These are phyloP conservation scores for Apis laboriosa DNA, from an alignment of 1,140 invertebrate genomes.

Conservation along the genomic window DNA sequence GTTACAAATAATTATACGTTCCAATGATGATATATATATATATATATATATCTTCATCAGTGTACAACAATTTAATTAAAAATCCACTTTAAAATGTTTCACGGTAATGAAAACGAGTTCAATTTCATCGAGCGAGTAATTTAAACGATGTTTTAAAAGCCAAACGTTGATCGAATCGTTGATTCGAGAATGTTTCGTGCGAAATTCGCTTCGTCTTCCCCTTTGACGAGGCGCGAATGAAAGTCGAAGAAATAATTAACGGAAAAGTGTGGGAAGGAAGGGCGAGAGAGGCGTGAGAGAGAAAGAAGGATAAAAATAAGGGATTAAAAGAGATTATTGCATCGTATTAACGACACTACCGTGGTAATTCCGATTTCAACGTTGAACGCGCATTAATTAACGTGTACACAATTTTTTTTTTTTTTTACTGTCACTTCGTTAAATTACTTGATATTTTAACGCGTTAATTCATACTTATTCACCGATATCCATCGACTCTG, in stretches of 20 bases:
- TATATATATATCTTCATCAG: neutral
- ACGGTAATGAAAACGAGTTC: neutral
- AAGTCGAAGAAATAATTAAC: slow-evolving; percentile 36
- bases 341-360: slow-evolving; percentile 5
- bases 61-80: neutral
- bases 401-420: too few species aligned
- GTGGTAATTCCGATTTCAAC: neutral
- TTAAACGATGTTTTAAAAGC: slow-evolving; percentile 2
- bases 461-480: neutral
- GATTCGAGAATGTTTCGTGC: neutral
- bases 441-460: neutral
- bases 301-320: neutral
- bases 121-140: slow-evolving; percentile 4
- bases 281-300: neutral
- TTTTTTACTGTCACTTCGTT: neutral
- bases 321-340: neutral
- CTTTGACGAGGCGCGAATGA: neutral
- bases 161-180: slow-evolving; percentile 5
- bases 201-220: neutral
- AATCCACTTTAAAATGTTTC: neutral
- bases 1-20: neutral
- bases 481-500: neutral
- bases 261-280: neutral
- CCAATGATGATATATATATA: neutral
- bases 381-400: neutral